phyloP scores from a whole-genome alignment of 2,797 vertebrate species.

The Zenarchopterus dispar region DNA sequence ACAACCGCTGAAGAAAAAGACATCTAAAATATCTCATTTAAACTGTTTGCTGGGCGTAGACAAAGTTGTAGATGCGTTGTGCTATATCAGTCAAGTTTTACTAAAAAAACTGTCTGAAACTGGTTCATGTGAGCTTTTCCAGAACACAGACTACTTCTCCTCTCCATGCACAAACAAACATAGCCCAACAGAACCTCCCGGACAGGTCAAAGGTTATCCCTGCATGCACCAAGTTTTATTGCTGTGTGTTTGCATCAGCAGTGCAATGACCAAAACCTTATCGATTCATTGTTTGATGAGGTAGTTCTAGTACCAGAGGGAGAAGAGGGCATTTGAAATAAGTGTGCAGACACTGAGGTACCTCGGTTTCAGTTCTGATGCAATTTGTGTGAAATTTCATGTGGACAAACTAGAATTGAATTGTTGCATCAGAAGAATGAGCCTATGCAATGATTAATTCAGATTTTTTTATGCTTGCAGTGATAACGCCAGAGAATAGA shows the following conservation, averaged over 20 bases:
- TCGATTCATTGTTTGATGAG: neutral
- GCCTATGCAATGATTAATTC: no score
- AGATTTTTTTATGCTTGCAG: no score
- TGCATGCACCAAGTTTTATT: neutral
- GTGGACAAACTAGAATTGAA: no score
- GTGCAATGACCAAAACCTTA: neutral
- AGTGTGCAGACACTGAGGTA: neutral
- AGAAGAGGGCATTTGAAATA: neutral
- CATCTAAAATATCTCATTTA: no score
- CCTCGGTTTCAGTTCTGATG: neutral
- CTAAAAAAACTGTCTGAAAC: neutral
- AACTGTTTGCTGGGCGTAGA: no score
- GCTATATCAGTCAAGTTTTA: no score
- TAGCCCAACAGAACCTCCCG: neutral
- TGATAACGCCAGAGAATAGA: no score
- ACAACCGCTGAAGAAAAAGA: no score
- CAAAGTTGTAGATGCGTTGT: no score
- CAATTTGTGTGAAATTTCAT: neutral
- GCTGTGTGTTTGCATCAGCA: neutral
- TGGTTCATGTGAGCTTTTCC: neutral
- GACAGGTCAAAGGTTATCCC: constrained; percentile 4
- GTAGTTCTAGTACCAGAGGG: neutral
- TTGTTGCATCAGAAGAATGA: no score
- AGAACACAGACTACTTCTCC: neutral
- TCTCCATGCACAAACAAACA: neutral